Base-by-base conservation (phyloP, 37 sponge, comb jelly and placozoan genomes). In the Ianthella basta region DNA sequence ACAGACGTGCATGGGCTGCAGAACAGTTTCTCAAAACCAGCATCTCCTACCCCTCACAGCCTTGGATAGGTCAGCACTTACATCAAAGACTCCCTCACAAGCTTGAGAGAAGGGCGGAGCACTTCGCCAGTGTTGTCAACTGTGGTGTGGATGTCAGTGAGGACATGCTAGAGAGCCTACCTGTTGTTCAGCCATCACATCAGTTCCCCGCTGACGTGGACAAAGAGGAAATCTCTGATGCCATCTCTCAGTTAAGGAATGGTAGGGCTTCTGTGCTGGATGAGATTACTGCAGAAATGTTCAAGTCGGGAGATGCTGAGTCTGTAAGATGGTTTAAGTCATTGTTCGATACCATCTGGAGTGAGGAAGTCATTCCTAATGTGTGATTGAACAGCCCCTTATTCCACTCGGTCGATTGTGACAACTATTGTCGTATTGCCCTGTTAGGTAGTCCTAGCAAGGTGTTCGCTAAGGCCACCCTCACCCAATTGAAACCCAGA, bases 361-460 rank as follows among this genome's bases (percentile, higher is more conserved):
- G 72, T 34, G 72, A 70, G 37, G 72, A 70, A 70, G 32, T 4
- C 37, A 34, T 70, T 5, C 72, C 72, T 10, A 34, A 29, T 6
- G 72, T 18, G 35, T 70, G 72, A 35, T 18, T 6, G 72, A 70
- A 34, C 10, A 6, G 4, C 1, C 72, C 15, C 4, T 2, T 70
- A 35, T 12, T 70, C 37, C 72, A 12, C 5, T 33, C 15, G 37
- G 15, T 35, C 12, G 37, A 14, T 35, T 70, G 72, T 33, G 72
- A 70, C 37, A 70, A 70, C 72, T 70, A 70, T 35, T 35, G 72
- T 27, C 35, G 72, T 4, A 70, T 70, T 70, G 2, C 72, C 2
- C 72, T 70, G 32, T 33, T 70, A 34, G 15, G 72, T 70, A 70
- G 5, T 10, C 72, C 72, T 35, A 70, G 72, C 72, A 70, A 70